Evolutionary conservation across 2,113 vertebrate genomes (phyloP).

Genomic region (Synchiropus splendidus): DNA sequence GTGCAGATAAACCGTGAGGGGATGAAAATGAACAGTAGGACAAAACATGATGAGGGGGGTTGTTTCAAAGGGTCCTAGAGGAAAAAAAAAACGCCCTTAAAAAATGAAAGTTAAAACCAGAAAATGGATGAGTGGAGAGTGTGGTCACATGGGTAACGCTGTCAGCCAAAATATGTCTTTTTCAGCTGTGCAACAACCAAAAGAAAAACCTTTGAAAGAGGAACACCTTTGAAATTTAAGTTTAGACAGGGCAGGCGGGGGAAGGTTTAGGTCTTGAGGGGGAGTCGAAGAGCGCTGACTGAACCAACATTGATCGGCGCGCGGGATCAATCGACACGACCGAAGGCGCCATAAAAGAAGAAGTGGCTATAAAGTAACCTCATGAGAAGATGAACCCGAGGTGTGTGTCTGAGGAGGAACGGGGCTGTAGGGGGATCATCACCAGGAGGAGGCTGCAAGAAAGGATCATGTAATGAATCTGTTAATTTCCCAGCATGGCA

Average conservation of each 20-base stretch:
- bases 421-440: no score
- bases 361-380: slow-evolving; percentile 1
- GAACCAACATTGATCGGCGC: slow-evolving; percentile 55
- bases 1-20: neutral
- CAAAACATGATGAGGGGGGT: slow-evolving; percentile 13
- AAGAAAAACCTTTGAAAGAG: no score
- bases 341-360: slow-evolving; percentile 29
- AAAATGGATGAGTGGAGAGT: no score
- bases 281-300: slow-evolving; percentile 41
- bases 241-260: slow-evolving; percentile 1
- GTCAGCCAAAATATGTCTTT: no score
- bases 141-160: no score
- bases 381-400: no score
- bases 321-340: slow-evolving; percentile 53
- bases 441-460: neutral
- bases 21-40: slow-evolving; percentile 9
- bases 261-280: slow-evolving; percentile 11
- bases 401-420: no score
- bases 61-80: slow-evolving; percentile 1
- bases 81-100: neutral
- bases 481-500: slow-evolving; percentile 17
- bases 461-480: slow-evolving; percentile 6
- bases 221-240: neutral
- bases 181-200: no score
- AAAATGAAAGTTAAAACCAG: slow-evolving; percentile 4